Evolutionary conservation across 2,888 invertebrate species (phyloP), one percentile per base, ranked within the genome.

Genomic region (Apodemia mormo): DNA sequence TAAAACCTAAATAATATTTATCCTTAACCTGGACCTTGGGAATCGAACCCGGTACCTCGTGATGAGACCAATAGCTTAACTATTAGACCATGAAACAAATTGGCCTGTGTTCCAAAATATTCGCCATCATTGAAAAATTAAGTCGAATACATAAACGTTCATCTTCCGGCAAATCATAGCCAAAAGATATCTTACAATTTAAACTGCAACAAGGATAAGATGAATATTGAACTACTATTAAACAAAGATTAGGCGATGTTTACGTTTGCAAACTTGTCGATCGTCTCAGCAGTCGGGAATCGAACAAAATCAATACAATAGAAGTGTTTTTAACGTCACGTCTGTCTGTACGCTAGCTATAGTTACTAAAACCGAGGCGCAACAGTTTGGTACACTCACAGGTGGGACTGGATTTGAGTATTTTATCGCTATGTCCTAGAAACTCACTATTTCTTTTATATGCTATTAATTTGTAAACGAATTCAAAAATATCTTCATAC

Each of bases 281-380:
- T 65, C 75, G 73, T 75, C 80, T 81, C 79, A 80, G 80, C 81
- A 77, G 75, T 76, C 54, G 69, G 66, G 82, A 81, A 87, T 87
- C 88, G 89, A 87, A 86, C 86, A 90, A 91, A 91, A 92, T 92
- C 92, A 90, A 92, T 92, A 92, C 90, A 88, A 88, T 85, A 83
- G 82, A 83, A 86, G 85, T 86, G 88, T 88, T 89, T 81, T 86
- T 85, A 85, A 84, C 84, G 80, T 82, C 79, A 80, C 77, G 81
- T 81, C 81, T 82, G 84, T 82, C 80, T 83, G 82, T 79, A 68
- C 72, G 74, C 73, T 78, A 76, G 75, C 72, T 75, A 74, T 73
- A 75, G 76, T 54, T 22, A 22, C 8, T 22, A n/a, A 74, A 76
- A 64, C 64, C 76, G 76, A 78, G 82, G 80, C 84, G 90, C 91